Evolutionary conservation across 2,113 vertebrate species (phyloP).

Genomic region (Urocynchramus pylzowi): DNA sequence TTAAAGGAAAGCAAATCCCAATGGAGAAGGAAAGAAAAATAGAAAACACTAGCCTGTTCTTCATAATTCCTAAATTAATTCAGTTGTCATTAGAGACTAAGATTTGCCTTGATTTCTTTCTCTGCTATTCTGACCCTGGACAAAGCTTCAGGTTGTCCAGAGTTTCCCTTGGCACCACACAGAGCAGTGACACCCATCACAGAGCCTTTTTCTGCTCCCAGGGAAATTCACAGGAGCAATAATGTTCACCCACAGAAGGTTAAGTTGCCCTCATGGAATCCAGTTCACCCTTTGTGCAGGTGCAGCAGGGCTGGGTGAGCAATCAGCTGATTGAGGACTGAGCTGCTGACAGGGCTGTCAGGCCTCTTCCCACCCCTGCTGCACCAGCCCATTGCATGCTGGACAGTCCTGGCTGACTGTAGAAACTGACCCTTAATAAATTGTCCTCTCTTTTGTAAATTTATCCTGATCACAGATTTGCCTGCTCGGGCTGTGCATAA

Average conservation of each 20-base stretch:
- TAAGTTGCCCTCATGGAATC: not conserved
- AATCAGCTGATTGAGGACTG: accelerated
- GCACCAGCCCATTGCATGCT: accelerated
- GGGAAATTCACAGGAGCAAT: not conserved
- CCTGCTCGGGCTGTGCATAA: not conserved
- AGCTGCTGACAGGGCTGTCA: not conserved
- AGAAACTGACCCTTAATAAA: not conserved
- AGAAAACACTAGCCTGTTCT: not conserved
- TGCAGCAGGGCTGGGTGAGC: not conserved
- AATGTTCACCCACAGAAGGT: not conserved
- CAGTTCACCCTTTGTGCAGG: not conserved
- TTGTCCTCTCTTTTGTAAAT: not conserved
- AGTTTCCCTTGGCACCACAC: accelerated
- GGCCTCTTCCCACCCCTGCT: not conserved
- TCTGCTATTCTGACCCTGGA: not conserved
- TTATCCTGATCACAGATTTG: not conserved
- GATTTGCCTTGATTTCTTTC: not conserved
- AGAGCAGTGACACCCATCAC: not conserved
- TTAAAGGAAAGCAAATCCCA: not conserved
- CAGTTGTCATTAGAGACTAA: not conserved
- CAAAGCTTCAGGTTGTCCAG: not conserved
- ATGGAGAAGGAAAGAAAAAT: accelerated
- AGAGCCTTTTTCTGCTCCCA: not conserved
- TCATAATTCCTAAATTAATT: not conserved
- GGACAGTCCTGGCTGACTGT: accelerated